Evolutionary conservation across 1,140 invertebrate genomes (phyloP).

Genomic region (Psix sp.): DNA sequence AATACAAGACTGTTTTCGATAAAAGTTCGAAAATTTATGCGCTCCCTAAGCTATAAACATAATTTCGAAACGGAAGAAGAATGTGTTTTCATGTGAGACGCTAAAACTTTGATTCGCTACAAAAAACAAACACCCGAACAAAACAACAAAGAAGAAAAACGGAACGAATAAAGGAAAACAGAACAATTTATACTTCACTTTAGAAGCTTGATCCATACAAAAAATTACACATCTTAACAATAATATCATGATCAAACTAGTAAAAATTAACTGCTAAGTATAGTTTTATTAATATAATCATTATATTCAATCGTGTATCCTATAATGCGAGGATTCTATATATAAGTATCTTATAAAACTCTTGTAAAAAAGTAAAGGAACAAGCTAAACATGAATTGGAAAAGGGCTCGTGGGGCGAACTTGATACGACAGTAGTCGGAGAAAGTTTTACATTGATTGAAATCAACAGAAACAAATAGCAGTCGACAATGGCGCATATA

Average conservation of each 20-base stretch:
- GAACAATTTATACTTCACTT: too few relatives aligned
- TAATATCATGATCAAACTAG: too few relatives aligned
- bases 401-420: slow-evolving; percentile 3
- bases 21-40: slow-evolving; percentile 6
- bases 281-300: too few relatives aligned
- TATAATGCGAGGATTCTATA: too few relatives aligned
- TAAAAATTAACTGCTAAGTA: too few relatives aligned
- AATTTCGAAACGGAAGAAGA: slow-evolving; percentile 35
- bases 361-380: slow-evolving; percentile 3
- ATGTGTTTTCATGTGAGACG: slow-evolving; percentile 28
- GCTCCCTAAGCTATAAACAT: slow-evolving; percentile 30
- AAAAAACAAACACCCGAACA: not conserved
- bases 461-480: slow-evolving; percentile 54
- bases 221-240: too few relatives aligned
- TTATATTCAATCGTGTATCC: too few relatives aligned
- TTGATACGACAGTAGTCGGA: slow-evolving; percentile 11
- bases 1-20: slow-evolving; percentile 39
- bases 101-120: slow-evolving; percentile 12
- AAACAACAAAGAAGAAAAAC: not conserved
- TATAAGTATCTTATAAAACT: not conserved
- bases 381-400: slow-evolving; percentile 10
- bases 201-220: too few relatives aligned
- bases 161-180: too few relatives aligned
- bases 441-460: slow-evolving; percentile 53
- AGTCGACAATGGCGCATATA: slow-evolving; percentile 52